Evolutionary conservation across 2,113 vertebrate species (phyloP).

Genomic region (Chamaea fasciata): DNA sequence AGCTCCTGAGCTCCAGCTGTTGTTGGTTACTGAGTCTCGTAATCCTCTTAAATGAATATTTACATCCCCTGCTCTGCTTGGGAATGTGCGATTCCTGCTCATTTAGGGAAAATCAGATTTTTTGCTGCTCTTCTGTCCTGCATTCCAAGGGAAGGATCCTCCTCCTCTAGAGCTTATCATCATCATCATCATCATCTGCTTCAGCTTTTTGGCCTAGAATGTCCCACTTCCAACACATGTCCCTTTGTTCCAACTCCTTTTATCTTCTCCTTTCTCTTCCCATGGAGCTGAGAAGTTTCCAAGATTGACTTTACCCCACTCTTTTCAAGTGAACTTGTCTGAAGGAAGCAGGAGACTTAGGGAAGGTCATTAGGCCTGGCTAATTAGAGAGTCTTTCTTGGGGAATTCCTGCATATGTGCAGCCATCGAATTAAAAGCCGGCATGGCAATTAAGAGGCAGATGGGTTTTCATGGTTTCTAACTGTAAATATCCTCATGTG

Average conservation of each 20-base stretch:
- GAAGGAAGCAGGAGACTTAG: background rate
- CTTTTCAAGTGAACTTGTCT: background rate
- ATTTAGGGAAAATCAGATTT: background rate
- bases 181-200: background rate
- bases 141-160: background rate
- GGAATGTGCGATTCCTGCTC: background rate
- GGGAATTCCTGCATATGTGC: slow-evolving; percentile 12
- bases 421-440: background rate
- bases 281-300: background rate
- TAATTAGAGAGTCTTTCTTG: background rate
- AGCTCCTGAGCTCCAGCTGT: background rate
- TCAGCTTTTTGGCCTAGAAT: background rate
- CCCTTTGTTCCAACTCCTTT: background rate
- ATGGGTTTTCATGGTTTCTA: slow-evolving; percentile 21
- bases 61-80: background rate
- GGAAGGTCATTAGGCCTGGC: background rate
- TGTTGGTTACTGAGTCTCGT: background rate
- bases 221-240: background rate
- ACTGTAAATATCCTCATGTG: background rate
- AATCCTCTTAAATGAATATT: background rate
- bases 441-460: slow-evolving; percentile 5
- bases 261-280: background rate
- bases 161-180: background rate
- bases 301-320: background rate
- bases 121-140: background rate